These are phyloP conservation scores for Cecropterus lyciades DNA, from an alignment of 1,140 invertebrate genomes.

Conservation along the genomic window DNA sequence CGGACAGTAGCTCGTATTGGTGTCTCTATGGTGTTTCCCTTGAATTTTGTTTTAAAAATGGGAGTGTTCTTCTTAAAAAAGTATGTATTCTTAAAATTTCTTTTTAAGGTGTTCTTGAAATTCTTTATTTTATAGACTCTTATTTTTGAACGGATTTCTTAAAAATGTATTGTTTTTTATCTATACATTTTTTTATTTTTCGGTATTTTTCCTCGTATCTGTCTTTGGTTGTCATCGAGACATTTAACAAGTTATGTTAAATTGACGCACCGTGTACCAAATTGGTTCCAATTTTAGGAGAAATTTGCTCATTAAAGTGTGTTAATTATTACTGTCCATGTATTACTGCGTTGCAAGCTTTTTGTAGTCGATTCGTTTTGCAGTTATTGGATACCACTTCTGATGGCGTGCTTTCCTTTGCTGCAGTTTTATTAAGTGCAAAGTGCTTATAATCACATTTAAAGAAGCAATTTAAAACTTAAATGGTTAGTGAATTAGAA, in stretches of 20 bases:
- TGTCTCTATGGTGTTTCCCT: slow-evolving; percentile 39
- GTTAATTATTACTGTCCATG: neutral
- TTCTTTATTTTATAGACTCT: too few species aligned
- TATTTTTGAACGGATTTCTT: too few species aligned
- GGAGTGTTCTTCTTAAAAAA: slow-evolving; percentile 60
- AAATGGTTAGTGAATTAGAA: neutral
- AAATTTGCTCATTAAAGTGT: neutral
- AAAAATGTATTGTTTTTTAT: too few species aligned
- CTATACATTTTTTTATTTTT: too few species aligned
- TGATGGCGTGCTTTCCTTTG: neutral
- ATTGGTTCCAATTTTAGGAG: neutral
- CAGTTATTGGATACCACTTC: neutral
- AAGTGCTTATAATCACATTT: neutral
- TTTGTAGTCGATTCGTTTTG: neutral
- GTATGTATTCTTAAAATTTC: slow-evolving; percentile 45
- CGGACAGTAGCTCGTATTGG: slow-evolving; percentile 52
- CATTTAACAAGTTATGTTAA: too few species aligned
- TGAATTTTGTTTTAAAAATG: slow-evolving; percentile 49
- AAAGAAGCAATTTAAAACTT: neutral
- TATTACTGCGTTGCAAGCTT: neutral
- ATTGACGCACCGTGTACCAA: too few species aligned
- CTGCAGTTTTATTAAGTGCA: neutral
- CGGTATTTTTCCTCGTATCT: too few species aligned
- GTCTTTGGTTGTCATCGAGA: too few species aligned
- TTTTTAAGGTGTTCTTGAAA: too few species aligned